Evolutionary conservation across 1,140 invertebrate genomes (phyloP), one percentile per base, ranked within the genome.

Genomic region (Metaphire vulgaris): DNA sequence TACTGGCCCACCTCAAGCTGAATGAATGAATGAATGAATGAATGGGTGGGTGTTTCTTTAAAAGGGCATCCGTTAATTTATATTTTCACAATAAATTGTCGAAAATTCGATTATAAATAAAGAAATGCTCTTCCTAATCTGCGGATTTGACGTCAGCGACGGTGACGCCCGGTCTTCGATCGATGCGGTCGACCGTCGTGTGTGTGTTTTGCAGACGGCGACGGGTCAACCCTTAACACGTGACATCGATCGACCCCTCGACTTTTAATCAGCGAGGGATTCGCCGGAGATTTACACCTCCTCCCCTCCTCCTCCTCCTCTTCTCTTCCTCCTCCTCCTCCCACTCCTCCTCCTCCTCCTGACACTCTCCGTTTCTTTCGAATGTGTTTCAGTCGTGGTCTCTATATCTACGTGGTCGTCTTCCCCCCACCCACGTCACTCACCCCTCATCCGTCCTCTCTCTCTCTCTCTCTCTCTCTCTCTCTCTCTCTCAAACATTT

Each of bases 1-100:
- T n/a, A n/a, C n/a, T n/a, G n/a, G n/a, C n/a, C n/a, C n/a, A n/a
- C n/a, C n/a, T 56, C 6, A 56, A 56, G 41, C 41, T 56, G 41
- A 56, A 56, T 56, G 41, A 56, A 56, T 56, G 41, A 56, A 56
- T 56, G 41, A 56, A 56, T 56, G 41, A 56, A 56, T 56, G 41
- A 56, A n/a, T n/a, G n/a, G n/a, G n/a, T n/a, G n/a, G n/a, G n/a
- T n/a, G n/a, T n/a, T n/a, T n/a, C n/a, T n/a, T n/a, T n/a, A n/a
- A n/a, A n/a, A n/a, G n/a, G n/a, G n/a, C n/a, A n/a, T n/a, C n/a
- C n/a, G n/a, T n/a, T n/a, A n/a, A n/a, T n/a, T n/a, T n/a, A n/a
- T n/a, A n/a, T n/a, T n/a, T n/a, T n/a, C n/a, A n/a, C n/a, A n/a
- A n/a, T n/a, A n/a, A n/a, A n/a, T n/a, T n/a, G n/a, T n/a, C n/a